Percentiles rank a stretch among this genome's conserved stretches.
phyloP scores from a whole-genome alignment of 2,888 invertebrate genomes.

The Sesia apiformis region DNA sequence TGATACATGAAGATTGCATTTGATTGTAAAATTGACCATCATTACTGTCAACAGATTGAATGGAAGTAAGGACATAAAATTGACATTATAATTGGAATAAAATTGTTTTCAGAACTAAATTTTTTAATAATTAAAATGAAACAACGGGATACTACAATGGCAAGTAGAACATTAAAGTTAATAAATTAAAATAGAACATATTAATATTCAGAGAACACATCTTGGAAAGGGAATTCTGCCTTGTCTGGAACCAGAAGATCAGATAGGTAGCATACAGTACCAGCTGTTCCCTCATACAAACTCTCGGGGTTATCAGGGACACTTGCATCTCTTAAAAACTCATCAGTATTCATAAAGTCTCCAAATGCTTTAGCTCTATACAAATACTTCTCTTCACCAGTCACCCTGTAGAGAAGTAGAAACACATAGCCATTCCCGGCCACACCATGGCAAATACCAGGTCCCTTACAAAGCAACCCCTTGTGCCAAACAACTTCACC shows the following conservation, averaged over 20 bases:
- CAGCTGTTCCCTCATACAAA: slow-evolving; percentile 90
- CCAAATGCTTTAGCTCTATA: slow-evolving; percentile 84
- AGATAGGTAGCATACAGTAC: slow-evolving; percentile 86
- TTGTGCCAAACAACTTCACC: slow-evolving; percentile 87
- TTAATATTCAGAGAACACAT: slow-evolving; percentile 70
- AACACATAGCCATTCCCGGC: slow-evolving; percentile 89
- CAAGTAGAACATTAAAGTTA: neutral
- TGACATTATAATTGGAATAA: slow-evolving; percentile 1
- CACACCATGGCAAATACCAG: slow-evolving; percentile 92
- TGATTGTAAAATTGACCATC: slow-evolving; percentile 13
- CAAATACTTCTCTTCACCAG: slow-evolving; percentile 81
- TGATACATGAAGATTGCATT: slow-evolving; percentile 32
- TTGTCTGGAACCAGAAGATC: slow-evolving; percentile 83
- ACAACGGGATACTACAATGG: neutral
- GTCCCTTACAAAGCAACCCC: slow-evolving; percentile 89
- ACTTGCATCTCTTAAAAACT: slow-evolving; percentile 79
- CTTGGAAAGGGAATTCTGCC: slow-evolving; percentile 89
- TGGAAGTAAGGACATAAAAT: slow-evolving; percentile 4
- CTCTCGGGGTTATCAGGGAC: slow-evolving; percentile 88
- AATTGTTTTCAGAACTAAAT: slow-evolving; percentile 3
- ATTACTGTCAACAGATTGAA: slow-evolving; percentile 39
- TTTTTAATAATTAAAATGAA: slow-evolving; percentile 6
- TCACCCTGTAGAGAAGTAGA: slow-evolving; percentile 82
- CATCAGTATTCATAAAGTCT: slow-evolving; percentile 79
- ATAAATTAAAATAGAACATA: neutral